A percentile compares a stretch with the other conserved stretches of the same genome.
Conservation (phyloP, 2,888 invertebrate species). For the Eupithecia exiguata region DNA sequence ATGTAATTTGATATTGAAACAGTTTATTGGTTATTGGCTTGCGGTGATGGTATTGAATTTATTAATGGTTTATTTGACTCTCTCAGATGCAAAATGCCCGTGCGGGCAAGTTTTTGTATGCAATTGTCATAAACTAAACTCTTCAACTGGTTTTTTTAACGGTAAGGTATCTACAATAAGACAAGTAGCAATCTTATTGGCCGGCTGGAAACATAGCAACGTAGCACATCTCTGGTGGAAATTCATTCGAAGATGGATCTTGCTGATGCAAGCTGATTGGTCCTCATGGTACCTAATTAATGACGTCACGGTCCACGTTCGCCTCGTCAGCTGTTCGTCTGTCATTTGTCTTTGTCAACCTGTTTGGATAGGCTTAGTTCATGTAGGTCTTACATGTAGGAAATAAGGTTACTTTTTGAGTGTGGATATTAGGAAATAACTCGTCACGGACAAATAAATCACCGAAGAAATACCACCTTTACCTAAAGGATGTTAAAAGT, state of each 20-base stretch:
- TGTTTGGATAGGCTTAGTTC: slow-evolving; percentile 62
- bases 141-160: no score
- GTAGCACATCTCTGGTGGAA: no score
- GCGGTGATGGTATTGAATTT: neutral
- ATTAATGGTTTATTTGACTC: neutral
- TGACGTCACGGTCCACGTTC: slow-evolving; percentile 45
- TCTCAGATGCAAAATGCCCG: neutral
- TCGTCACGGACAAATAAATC: neutral
- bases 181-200: no score
- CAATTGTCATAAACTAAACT: no score
- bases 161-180: no score
- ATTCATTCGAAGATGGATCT: no score
- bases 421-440: neutral
- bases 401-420: slow-evolving; percentile 21
- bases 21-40: neutral
- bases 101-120: neutral
- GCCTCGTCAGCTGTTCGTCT: slow-evolving; percentile 55
- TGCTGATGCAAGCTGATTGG: slow-evolving; percentile 17
- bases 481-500: no score
- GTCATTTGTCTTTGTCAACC: slow-evolving; percentile 70
- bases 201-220: no score
- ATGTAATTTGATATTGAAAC: neutral
- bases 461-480: no score
- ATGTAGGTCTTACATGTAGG: slow-evolving; percentile 15
- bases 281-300: slow-evolving; percentile 39